Evolutionary conservation across 2,888 invertebrate species (phyloP).

Genomic region (Noctua fimbriata): DNA sequence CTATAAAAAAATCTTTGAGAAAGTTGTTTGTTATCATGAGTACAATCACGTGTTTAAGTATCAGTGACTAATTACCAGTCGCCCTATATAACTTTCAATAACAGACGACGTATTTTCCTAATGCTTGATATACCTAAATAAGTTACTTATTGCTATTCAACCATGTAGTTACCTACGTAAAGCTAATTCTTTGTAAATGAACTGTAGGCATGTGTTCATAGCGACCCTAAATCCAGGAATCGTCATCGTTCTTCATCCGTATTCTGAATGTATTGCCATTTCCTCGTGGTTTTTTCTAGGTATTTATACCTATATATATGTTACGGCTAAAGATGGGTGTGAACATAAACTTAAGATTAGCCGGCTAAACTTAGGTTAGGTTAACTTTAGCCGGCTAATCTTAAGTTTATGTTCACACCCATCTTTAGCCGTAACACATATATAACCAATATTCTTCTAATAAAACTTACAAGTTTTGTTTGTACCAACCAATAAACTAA

Average conservation of each 20-base stretch:
- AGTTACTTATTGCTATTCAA: conserved; percentile 18
- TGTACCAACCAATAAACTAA: not conserved
- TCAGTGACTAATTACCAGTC: too few relatives aligned
- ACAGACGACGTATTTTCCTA: conserved; percentile 17
- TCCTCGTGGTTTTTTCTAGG: not conserved
- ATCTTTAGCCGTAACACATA: too few relatives aligned
- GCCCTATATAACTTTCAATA: not conserved
- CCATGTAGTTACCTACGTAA: not conserved
- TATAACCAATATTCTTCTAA: not conserved
- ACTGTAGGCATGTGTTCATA: conserved; percentile 2
- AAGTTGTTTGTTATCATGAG: too few relatives aligned
- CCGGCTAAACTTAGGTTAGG: too few relatives aligned
- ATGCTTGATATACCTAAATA: conserved; percentile 3
- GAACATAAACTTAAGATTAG: too few relatives aligned
- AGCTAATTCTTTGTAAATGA: conserved; percentile 25
- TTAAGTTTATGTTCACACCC: too few relatives aligned
- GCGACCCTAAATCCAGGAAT: conserved; percentile 9
- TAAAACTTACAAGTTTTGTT: not conserved
- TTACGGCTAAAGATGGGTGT: too few relatives aligned
- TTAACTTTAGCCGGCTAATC: too few relatives aligned
- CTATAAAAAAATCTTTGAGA: too few relatives aligned
- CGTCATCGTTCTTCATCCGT: conserved; percentile 6
- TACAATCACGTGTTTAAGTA: too few relatives aligned
- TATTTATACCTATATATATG: too few relatives aligned
- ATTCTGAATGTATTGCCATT: conserved; percentile 2